Percentiles rank a stretch among this genome's conserved stretches.
Evolutionary conservation across 2,888 invertebrate species (phyloP).

Genomic region (Syrista parreyssii): DNA sequence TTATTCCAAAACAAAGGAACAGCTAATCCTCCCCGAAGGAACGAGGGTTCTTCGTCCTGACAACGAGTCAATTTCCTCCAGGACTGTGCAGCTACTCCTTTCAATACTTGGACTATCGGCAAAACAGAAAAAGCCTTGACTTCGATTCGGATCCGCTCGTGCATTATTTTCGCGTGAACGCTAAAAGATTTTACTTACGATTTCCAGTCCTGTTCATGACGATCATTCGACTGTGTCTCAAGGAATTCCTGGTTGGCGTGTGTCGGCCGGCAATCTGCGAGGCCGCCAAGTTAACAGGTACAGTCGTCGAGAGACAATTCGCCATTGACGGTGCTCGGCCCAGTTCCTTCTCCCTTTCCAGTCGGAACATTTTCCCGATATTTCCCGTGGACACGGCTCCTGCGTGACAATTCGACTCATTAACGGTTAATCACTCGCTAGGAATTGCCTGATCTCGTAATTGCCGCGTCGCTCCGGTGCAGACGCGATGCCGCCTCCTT

Average conservation of each 20-base stretch:
- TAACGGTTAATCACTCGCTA: no score
- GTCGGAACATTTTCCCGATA: constrained; percentile 48
- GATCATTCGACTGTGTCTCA: constrained; percentile 78
- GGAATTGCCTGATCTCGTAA: no score
- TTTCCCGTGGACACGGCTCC: constrained; percentile 57
- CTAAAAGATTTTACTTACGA: constrained; percentile 57
- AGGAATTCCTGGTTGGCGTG: constrained; percentile 76
- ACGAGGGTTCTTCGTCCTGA: no score
- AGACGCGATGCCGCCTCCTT: no score
- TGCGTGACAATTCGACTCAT: constrained; percentile 15
- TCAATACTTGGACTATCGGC: no score
- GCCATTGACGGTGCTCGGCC: constrained; percentile 68
- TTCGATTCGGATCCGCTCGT: no score
- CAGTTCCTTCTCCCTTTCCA: constrained; percentile 46
- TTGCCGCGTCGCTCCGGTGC: no score
- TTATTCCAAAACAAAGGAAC: no score
- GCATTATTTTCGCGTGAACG: neutral
- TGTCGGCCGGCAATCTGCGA: constrained; percentile 74
- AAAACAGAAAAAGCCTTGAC: no score
- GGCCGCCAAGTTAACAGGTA: constrained; percentile 76
- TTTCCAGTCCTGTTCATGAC: constrained; percentile 73
- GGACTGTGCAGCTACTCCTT: no score
- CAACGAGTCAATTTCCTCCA: no score
- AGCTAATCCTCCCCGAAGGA: no score
- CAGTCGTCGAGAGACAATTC: constrained; percentile 72